phyloP scores from a whole-genome alignment of 2,113 vertebrate genomes.

The Lamprotornis superbus region DNA sequence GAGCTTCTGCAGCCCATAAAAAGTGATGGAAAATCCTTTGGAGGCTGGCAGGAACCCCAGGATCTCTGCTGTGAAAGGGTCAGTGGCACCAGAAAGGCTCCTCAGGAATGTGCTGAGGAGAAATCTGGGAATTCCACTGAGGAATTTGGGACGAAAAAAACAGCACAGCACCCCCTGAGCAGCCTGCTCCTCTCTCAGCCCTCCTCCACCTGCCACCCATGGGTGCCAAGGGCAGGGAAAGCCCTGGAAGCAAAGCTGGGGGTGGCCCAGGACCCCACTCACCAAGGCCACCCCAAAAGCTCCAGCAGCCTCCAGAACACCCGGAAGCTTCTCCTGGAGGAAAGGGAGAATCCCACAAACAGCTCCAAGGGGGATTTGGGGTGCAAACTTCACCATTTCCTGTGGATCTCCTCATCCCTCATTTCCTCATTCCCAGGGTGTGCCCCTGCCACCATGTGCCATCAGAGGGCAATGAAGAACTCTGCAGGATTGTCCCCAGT shows the following conservation, averaged over 20 bases:
- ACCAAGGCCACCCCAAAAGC: accelerated
- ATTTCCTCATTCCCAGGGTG: background rate
- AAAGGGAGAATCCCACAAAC: background rate
- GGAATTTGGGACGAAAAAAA: background rate
- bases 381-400: accelerated
- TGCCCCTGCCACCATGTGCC: background rate
- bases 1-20: background rate
- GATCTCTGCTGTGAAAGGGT: background rate
- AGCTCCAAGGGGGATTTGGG: background rate
- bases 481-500: background rate
- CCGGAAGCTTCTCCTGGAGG: accelerated
- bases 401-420: accelerated
- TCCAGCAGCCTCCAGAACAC: background rate
- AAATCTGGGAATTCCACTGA: background rate
- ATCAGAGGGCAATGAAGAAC: slow-evolving; percentile 42
- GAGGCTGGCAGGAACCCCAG: background rate
- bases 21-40: background rate
- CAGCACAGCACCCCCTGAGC: background rate
- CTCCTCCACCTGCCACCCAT: background rate
- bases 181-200: background rate
- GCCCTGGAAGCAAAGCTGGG: background rate
- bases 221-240: accelerated
- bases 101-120: background rate
- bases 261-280: background rate
- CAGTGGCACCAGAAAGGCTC: accelerated